phyloP scores from a whole-genome alignment of 2,888 invertebrate genomes.

The Hirtodrosophila histrioides region DNA sequence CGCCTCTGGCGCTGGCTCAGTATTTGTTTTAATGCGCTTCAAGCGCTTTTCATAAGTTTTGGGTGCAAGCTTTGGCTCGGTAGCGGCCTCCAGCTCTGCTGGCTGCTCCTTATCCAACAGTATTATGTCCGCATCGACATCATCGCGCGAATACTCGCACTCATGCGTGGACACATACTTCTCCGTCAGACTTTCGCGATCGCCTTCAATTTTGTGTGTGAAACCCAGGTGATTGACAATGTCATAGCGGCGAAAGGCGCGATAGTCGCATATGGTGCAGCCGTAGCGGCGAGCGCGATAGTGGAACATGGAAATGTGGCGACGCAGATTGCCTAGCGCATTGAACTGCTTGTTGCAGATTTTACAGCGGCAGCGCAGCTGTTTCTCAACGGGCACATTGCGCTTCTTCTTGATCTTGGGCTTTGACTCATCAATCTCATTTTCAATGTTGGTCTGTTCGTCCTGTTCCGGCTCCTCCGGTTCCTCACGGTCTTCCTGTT shows the following conservation, averaged over 20 bases:
- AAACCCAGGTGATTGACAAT: slow-evolving; percentile 88
- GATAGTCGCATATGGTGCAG: slow-evolving; percentile 90
- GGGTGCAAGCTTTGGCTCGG: slow-evolving; percentile 39
- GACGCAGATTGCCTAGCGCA: slow-evolving; percentile 83
- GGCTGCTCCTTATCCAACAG: slow-evolving; percentile 69
- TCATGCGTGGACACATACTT: slow-evolving; percentile 82
- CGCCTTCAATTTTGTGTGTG: slow-evolving; percentile 86
- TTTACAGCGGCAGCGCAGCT: slow-evolving; percentile 82
- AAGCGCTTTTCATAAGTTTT: slow-evolving; percentile 65
- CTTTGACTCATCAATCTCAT: slow-evolving; percentile 30
- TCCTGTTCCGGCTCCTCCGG: slow-evolving; percentile 18
- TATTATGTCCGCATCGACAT: slow-evolving; percentile 82
- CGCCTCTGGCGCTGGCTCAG: slow-evolving; percentile 29
- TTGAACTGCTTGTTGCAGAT: slow-evolving; percentile 83
- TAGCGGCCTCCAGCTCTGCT: slow-evolving; percentile 17
- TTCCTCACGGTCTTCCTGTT: slow-evolving; percentile 27
- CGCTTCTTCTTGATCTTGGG: slow-evolving; percentile 60
- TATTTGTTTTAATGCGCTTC: slow-evolving; percentile 54
- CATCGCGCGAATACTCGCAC: slow-evolving; percentile 80
- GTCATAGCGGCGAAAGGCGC: slow-evolving; percentile 88
- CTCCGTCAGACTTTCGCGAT: slow-evolving; percentile 84
- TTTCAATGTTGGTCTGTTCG: slow-evolving; percentile 13
- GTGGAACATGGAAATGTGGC: slow-evolving; percentile 84
- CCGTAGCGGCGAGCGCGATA: slow-evolving; percentile 87
- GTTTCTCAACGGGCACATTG: slow-evolving; percentile 69